A percentile compares a stretch with the other conserved stretches of the same genome.
Conservation (phyloP, 2,888 invertebrate genomes). For the Odontomyia ornata region DNA sequence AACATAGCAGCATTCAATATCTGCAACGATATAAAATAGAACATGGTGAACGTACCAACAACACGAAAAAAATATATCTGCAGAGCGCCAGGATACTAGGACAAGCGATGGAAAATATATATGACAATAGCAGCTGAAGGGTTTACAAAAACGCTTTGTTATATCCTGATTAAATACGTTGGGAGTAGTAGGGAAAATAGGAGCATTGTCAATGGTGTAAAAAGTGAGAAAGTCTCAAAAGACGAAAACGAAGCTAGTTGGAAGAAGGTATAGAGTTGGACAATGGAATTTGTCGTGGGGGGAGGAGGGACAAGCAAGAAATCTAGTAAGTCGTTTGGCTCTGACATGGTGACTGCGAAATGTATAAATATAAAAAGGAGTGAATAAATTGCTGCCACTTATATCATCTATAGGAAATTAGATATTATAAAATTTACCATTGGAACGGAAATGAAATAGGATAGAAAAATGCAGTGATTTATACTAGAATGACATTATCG, state of each 20-base stretch:
- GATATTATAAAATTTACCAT: background rate
- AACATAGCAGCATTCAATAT: conserved; percentile 1
- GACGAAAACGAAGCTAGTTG: background rate
- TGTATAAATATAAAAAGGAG: background rate
- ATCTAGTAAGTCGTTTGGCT: background rate
- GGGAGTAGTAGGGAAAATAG: background rate
- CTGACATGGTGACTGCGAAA: background rate
- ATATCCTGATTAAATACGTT: background rate
- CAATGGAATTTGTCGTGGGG: too few relatives aligned
- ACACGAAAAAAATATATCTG: conserved; percentile 23
- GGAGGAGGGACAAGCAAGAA: too few relatives aligned
- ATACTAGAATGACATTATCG: background rate
- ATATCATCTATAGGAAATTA: conserved; percentile 7
- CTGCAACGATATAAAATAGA: background rate
- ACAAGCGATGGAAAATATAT: conserved; percentile 10
- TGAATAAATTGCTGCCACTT: conserved; percentile 12
- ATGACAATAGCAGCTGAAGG: conserved; percentile 3
- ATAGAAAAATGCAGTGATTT: background rate
- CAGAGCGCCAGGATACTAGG: background rate
- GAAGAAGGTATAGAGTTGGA: background rate
- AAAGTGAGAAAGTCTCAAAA: background rate
- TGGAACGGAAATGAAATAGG: background rate
- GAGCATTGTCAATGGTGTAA: background rate
- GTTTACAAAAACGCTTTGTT: background rate
- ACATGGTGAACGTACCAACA: too few relatives aligned